These are phyloP conservation scores for Rhabdornis inornatus DNA, from an alignment of 2,113 vertebrate species.

Conservation along the genomic window DNA sequence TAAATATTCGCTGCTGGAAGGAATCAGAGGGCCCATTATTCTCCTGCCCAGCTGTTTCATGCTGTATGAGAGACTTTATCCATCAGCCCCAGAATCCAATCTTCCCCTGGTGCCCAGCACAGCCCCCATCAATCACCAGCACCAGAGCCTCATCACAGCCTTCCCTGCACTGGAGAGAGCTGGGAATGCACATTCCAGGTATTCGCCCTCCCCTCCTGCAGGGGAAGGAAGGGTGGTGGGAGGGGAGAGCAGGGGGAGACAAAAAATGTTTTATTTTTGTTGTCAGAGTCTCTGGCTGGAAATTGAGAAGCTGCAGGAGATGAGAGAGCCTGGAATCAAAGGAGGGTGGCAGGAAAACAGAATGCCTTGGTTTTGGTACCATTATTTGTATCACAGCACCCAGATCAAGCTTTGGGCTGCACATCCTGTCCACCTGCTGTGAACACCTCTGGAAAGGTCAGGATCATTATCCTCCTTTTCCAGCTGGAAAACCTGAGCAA, in stretches of 20 bases:
- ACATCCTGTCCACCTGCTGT: not conserved
- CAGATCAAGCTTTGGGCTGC: not conserved
- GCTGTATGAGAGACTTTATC: conserved; percentile 53
- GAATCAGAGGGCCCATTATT: not conserved
- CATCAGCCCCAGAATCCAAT: conserved; percentile 42
- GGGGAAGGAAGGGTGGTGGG: not conserved
- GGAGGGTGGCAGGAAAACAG: not conserved
- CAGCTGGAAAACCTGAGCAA: not conserved
- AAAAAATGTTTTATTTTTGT: not conserved
- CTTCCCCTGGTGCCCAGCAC: not conserved
- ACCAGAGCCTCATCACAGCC: not conserved
- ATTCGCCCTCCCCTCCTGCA: not conserved
- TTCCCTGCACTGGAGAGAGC: not conserved
- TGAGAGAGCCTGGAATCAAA: not conserved
- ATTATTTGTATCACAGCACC: not conserved
- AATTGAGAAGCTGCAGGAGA: not conserved
- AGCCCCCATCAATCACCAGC: conserved; percentile 4
- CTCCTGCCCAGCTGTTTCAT: conserved; percentile 25
- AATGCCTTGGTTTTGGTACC: not conserved
- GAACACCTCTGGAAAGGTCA: not conserved
- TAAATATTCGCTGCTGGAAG: not conserved
- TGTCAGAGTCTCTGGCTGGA: not conserved
- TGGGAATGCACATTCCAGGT: not conserved
- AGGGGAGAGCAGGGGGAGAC: not conserved
- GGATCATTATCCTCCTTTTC: not conserved